Base-by-base conservation (phyloP, 2,888 invertebrate genomes). In the Archips crataeganus region DNA sequence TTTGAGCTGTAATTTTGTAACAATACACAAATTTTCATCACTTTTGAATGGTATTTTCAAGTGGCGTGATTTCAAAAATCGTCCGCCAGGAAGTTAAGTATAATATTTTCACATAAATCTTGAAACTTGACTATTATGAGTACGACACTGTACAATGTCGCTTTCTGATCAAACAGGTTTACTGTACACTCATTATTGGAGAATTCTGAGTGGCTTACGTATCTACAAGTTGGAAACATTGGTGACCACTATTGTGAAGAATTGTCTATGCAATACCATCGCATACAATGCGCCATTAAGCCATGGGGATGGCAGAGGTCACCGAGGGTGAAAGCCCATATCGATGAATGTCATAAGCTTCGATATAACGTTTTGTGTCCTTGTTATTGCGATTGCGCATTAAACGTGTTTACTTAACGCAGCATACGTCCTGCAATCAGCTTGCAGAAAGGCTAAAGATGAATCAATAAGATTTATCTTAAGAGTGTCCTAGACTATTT, bases 71-170 rank as follows among this genome's bases (percentile, higher is more conserved):
- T 39, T 39, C 0, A 39, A 4, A 39, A 39, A 39, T 39, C 39
- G 39, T 6, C 6, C 39, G 5, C 39, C 11, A 51, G 23, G 54
- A 54, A 54, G 51, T 51, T n/a, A 8, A 54, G 9, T 51, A 15
- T 15, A 15, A 75, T 75, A 76, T 80, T 75, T 76, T 45, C 3
- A 51, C 51, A 51, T 54, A 23, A 54, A 63, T 63, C 42, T 63
- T 32, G 62, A 6, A 32, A 3, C 57, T 57, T 32, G 57, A 11
- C 57, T 32, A 57, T 57, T 32, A 57, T 57, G 39, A 39, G 39
- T 39, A 5, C 5, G 57, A 57, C 57, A 6, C 57, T 2, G 32
- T 57, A 23, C 57, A 32, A 11, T 57, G 57, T 23, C 32, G 32
- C 10, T 32, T 32, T 32, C 57, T 57, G 32, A 57, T 57, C 39